Base-by-base conservation (phyloP, 2,888 invertebrate genomes). In the Tipula confusa region DNA sequence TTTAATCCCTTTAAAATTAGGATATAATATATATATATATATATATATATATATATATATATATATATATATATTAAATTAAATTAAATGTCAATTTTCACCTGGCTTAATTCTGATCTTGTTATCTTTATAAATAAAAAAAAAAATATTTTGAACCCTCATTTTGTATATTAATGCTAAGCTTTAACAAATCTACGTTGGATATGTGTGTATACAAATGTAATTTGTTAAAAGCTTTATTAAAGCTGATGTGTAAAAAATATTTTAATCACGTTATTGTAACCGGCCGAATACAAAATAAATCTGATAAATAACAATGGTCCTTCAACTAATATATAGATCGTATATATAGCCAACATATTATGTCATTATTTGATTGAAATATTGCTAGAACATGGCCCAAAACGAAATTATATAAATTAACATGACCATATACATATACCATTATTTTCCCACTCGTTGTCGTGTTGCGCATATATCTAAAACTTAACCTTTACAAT, bases 61-160 rank as follows among this genome's bases (percentile, higher is more conserved):
- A 31, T 6, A 31, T 6, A 64, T 7, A 64, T 24, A 64, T n/a
- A 24, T 24, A 64, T 43, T 18, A 64, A 24, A 24, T 24, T 18
- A 64, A 64, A 64, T 64, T 64, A 64, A 64, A 64, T 64, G 64
- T 64, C 64, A 64, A 64, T 64, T 64, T 64, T 64, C 64, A 64
- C 64, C 64, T 64, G 64, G 64, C 64, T 64, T 64, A 64, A 64
- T 64, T 64, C 64, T 64, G 64, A 64, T 64, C 64, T 64, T 64
- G 24, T 64, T 64, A 64, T 64, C 64, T 64, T 64, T 64, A 64
- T 64, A 6, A 64, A 18, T 24, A 64, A 64, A 18, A 18, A 18
- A 64, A 64, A 64, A 18, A 18, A 64, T 1, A 9, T 9, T 43
- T 64, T 64, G n/a, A 64, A 64, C 64, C 64, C 64, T 64, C 64